Evolutionary conservation across 2,797 vertebrate species (phyloP), one percentile per base, ranked within the genome.

Genomic region (Urophycis tenuis): DNA sequence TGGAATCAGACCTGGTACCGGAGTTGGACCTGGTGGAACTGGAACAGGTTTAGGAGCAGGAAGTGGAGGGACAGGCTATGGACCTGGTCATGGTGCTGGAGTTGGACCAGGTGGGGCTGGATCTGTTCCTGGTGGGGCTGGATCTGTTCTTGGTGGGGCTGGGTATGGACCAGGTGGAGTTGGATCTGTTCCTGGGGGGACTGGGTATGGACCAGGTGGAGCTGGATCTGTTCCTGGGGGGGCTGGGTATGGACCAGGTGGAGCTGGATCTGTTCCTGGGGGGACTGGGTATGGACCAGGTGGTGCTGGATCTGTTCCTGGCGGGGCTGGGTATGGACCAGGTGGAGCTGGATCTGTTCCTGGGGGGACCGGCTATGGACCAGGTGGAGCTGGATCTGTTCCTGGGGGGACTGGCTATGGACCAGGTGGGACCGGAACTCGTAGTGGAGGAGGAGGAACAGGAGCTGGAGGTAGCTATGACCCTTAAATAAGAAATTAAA

Each of bases 381-480:
- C 53, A 64, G 53, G 53, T 36, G 25, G 74, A 35, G 17, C 22
- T 10, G 74, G 74, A 2, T 76, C 39, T 64, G 76, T 41, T 1
- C 41, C 71, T n/a, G 74, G 53, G 2, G 74, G 74, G 8, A 41
- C 80, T 0, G 81, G 83, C 0, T 87, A 74, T 71, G 83, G 86
- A 71, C 79, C 80, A 12, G 81, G 78, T 2, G 82, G 41, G 19
- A 17, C 19, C 1, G 41, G 41, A 22, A 53, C 45, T 53, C 45
- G 5, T 19, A 53, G 80, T 78, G 32, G 64, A 29, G 4, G 77
- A 72, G 35, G 60, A 49, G 34, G 76, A 30, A 36, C 76, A 77
- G 87, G 84, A 5, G 29, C 86, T 72, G 90, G 88, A 76, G 91
- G 91, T 91, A 88, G 86, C 78, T n/a, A 78, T 75, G 1, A 78